A percentile compares a stretch with the other conserved stretches of the same genome.
Conservation (phyloP, 2,797 vertebrate species). For the Acipenser ruthenus region DNA sequence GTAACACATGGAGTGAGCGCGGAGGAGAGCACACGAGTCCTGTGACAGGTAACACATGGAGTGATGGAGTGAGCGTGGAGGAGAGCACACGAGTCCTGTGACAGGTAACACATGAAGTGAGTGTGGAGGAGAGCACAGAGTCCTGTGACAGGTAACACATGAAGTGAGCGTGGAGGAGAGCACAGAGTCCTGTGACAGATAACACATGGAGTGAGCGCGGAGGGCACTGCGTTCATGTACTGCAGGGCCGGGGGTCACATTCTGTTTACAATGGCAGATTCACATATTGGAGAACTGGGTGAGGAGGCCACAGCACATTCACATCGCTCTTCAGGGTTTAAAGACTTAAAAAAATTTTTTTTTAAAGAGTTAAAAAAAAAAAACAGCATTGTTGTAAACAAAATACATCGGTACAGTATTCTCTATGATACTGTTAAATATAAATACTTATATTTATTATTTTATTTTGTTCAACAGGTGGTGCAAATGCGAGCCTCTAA, state of each 20-base stretch:
- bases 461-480: slow-evolving; percentile 55
- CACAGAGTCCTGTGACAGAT: not conserved
- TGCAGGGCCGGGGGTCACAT: not conserved
- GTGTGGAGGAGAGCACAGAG: too few relatives aligned
- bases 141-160: not conserved
- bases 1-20: not conserved
- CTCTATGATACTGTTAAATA: not conserved
- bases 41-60: slow-evolving; percentile 36
- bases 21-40: not conserved
- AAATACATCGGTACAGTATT: not conserved
- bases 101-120: too few relatives aligned
- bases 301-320: too few relatives aligned
- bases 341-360: too few relatives aligned
- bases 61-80: too few relatives aligned
- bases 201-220: not conserved
- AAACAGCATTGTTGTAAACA: not conserved
- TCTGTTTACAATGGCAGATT: not conserved
- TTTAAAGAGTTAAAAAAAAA: too few relatives aligned
- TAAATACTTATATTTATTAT: not conserved
- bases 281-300: too few relatives aligned
- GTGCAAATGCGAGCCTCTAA: slow-evolving; percentile 68
- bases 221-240: not conserved
- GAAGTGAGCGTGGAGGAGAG: not conserved
- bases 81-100: not conserved
- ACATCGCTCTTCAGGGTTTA: too few relatives aligned